phyloP scores from a whole-genome alignment of 2,797 vertebrate genomes.

The Carduelis carduelis region DNA sequence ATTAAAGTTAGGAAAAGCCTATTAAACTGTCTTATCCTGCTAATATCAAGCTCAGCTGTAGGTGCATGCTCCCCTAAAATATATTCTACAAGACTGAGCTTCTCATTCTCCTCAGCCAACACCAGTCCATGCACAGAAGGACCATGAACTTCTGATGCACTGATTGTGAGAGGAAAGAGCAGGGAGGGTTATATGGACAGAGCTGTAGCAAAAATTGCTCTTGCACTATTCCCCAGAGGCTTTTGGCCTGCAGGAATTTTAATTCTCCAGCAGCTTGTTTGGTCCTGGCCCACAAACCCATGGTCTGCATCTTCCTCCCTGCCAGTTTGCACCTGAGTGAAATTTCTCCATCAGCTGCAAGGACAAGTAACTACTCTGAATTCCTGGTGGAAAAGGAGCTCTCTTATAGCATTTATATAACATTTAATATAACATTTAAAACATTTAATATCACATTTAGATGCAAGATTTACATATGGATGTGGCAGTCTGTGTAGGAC shows the following conservation, averaged over 20 bases:
- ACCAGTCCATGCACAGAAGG: accelerated
- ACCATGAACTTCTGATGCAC: not conserved
- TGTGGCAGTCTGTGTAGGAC: not conserved
- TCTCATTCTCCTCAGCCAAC: not conserved
- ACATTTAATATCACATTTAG: not conserved
- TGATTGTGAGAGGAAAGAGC: not conserved
- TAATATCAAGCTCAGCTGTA: not conserved
- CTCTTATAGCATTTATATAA: not conserved
- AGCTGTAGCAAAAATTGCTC: not conserved
- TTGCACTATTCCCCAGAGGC: not conserved
- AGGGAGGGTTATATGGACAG: not conserved
- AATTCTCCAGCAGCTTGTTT: not conserved
- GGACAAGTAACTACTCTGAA: not conserved
- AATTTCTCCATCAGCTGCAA: not conserved
- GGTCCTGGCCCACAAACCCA: not conserved
- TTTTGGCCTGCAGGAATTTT: not conserved
- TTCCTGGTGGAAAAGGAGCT: not conserved
- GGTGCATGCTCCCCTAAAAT: not conserved
- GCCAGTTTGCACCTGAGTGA: not conserved
- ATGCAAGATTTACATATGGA: not conserved
- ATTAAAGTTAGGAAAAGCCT: not conserved
- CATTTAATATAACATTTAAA: not conserved
- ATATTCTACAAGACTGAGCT: not conserved
- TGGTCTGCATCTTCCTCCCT: not conserved
- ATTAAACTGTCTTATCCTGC: not conserved